phyloP scores from a whole-genome alignment of 2,888 invertebrate genomes.

The Brachyptera putata region DNA sequence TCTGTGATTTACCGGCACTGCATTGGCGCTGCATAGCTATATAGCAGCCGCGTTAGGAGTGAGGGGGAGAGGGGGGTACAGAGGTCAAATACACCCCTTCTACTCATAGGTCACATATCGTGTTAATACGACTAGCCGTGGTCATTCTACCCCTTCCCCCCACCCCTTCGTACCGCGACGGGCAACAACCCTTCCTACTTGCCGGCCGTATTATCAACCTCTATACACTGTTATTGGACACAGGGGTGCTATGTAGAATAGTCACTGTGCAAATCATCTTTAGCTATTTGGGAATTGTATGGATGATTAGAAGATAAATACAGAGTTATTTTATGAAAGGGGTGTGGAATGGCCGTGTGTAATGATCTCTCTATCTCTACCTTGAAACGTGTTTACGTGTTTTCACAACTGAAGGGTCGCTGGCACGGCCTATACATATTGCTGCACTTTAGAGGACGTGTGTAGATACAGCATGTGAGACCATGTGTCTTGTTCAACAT shows the following conservation, averaged over 20 bases:
- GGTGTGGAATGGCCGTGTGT: background rate
- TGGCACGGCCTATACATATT: too few species aligned
- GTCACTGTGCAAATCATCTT: slow-evolving; percentile 8
- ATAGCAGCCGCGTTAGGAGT: background rate
- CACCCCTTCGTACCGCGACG: background rate
- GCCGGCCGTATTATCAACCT: slow-evolving; percentile 12
- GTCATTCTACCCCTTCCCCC: slow-evolving; percentile 13
- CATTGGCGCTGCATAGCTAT: slow-evolving; percentile 5
- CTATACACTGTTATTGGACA: background rate
- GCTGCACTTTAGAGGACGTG: too few species aligned
- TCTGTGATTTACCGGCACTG: slow-evolving; percentile 17
- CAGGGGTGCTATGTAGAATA: slow-evolving; percentile 10
- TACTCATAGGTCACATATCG: slow-evolving; percentile 14
- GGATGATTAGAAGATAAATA: slow-evolving; percentile 4
- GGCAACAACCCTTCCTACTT: background rate
- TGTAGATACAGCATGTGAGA: too few species aligned
- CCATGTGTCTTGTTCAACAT: too few species aligned
- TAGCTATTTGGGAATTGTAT: background rate
- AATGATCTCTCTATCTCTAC: background rate
- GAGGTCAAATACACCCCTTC: slow-evolving; percentile 11
- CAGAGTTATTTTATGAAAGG: background rate
- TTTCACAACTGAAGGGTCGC: too few species aligned
- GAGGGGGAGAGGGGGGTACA: background rate
- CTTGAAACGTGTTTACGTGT: too few species aligned
- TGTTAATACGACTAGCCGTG: slow-evolving; percentile 19